Base-by-base conservation (phyloP, 1,140 invertebrate genomes). In the Telenomus remus region DNA sequence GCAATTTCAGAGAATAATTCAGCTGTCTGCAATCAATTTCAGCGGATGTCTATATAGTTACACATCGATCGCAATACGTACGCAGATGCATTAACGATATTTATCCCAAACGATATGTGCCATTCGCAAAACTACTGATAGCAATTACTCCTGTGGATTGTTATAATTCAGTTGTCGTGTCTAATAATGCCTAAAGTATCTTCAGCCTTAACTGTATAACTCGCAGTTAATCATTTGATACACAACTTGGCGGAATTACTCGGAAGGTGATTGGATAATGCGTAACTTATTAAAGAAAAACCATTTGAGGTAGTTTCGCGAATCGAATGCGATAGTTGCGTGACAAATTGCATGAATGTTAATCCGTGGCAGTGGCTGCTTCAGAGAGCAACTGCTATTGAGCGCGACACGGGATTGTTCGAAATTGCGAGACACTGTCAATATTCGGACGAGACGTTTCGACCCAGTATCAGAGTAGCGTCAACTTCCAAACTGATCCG, bases 401-500 rank as follows among this genome's bases (percentile, higher is more conserved):
- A 6, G 16, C 34, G 9, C 12, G 35, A 39, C n/a, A n/a, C 59
- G 53, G 44, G 27, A 14, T 10, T 42, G 49, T 14, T 11, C 16
- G 53, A 57, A 64, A 71, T 61, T 63, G 48, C 50, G 57, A 51
- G 39, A 64, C 46, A 59, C 42, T 48, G 60, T 59, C 54, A 64
- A 72, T 72, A 64, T 65, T 65, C 48, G 43, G 11, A 39, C 60
- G 50, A 64, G 47, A 64, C 69, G 53, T 64, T 64, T 72, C 19
- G 60, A 72, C 60, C 69, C 14, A 59, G 53, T 53, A 72, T 54
- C 59, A n/a, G 48, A 19, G 47, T 34, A 15, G 15, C 48, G 33
- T 71, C 53, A 65, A 72, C 60, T 72, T 72, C 48, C 15, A 39
- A 72, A 72, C 48, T 65, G 68, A 64, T 64, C 64, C 68, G 64